Evolutionary conservation across 2,888 invertebrate species (phyloP), one percentile per base, ranked within the genome.

Genomic region (Theretra japonica): DNA sequence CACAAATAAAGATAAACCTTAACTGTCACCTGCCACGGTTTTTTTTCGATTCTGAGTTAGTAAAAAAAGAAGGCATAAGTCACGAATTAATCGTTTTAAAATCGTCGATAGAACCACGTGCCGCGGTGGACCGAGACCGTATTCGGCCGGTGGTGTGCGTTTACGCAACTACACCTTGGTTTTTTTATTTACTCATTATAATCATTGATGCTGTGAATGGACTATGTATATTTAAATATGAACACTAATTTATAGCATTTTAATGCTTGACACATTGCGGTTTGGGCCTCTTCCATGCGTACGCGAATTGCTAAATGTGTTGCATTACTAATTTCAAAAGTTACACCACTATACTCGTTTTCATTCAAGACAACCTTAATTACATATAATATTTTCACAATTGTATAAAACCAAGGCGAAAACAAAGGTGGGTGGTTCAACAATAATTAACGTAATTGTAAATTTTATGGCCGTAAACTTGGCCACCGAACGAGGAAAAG

Each of bases 51-150:
- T 8, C 30, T 62, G 72, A 74, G 73, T 72, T 53, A 23, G 23
- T 6, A 25, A 65, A 48, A 65, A 65, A 41, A 15, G 33, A 41
- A 62, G 62, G 59, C 72, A 69, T 53, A 72, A 76, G 73, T 79
- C 79, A 79, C 73, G 72, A 75, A 59, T 72, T 62, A 74, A 58
- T 70, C 71, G 74, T 74, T 75, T 79, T 70, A 71, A 76, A 70
- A 60, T 73, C 73, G 69, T 72, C 70, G 68, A 70, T 70, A 65
- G 30, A 65, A 68, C 81, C 93, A 92, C 93, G 93, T 92, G 93
- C 86, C 91, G 87, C 92, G 80, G 72, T 86, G 86, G 88, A 90
- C 86, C 92, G 90, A 84, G 79, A 90, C 92, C 25, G 57, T 69
- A 74, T 72, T 76, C 65, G 73, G 74, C 75, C 65, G 74, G 73